phyloP scores from a whole-genome alignment of 2,888 invertebrate species.

The Hypsopygia costalis region DNA sequence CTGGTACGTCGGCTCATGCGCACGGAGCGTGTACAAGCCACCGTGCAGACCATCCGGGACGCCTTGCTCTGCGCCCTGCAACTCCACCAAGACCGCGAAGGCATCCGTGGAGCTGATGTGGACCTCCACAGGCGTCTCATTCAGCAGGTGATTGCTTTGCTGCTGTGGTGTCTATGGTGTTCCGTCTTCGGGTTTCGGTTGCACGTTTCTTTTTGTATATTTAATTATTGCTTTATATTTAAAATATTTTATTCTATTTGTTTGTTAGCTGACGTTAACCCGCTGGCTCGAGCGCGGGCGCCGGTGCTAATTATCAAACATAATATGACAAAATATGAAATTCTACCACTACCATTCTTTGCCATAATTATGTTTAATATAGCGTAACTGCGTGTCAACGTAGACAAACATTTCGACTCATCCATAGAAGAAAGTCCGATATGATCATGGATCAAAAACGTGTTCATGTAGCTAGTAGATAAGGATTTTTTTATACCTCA shows the following conservation, averaged over 20 bases:
- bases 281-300: too few relatives aligned
- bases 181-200: not conserved
- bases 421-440: too few relatives aligned
- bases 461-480: too few relatives aligned
- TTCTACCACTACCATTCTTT: too few relatives aligned
- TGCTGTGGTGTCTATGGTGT: constrained; percentile 6
- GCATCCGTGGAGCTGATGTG: constrained; percentile 83
- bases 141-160: constrained; percentile 79
- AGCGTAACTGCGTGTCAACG: too few relatives aligned
- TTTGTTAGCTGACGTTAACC: too few relatives aligned
- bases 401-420: too few relatives aligned
- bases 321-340: too few relatives aligned
- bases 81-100: constrained; percentile 83
- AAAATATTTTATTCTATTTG: not conserved
- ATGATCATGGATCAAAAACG: too few relatives aligned
- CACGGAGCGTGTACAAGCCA: constrained; percentile 89
- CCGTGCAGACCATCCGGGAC: constrained; percentile 90
- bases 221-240: not conserved
- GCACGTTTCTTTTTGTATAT: not conserved
- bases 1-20: constrained; percentile 89
- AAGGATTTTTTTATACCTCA: too few relatives aligned
- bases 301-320: too few relatives aligned
- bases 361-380: too few relatives aligned
- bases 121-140: constrained; percentile 87
- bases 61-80: constrained; percentile 88